Base-by-base conservation (phyloP, 2,113 vertebrate species). In the Tautogolabrus adspersus region DNA sequence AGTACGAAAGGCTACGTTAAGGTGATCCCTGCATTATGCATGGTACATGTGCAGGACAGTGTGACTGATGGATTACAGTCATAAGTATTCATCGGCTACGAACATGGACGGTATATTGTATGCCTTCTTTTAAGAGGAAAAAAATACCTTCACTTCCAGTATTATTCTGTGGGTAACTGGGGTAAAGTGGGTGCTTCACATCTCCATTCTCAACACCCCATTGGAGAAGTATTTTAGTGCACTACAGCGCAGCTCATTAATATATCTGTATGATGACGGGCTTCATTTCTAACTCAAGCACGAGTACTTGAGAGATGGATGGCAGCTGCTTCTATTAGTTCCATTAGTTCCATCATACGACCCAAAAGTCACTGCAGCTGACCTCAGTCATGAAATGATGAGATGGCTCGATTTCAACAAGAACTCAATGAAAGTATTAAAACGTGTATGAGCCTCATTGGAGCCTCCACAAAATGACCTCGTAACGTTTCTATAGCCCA, bases 131-230 rank as follows among this genome's bases (percentile, higher is more conserved):
- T n/a, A 10, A n/a, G 21, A 18, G 6, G 56, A 69, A 56, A 23
- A 21, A 72, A n/a, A n/a, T n/a, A 62, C 13, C 7, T 22, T 56
- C 64, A 68, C 42, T 61, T 66, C 30, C 6, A 2, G 22, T 63
- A 30, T 44, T 46, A 66, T 51, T 75, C 10, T 1, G 0, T 52
- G 51, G 65, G 16, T 58, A 79, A 26, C 47, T 22, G 26, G 10
- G 16, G 26, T 38, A 44, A 68, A 55, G 49, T 72, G 59, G 67
- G 49, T 72, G 38, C 56, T 65, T 82, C 70, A 81, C 64, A 72
- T 83, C 72, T 83, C 64, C 56, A 73, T 78, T 82, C 67, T 83
- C 75, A 88, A 82, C 84, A 80, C 62, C 47, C 51, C 75, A 83
- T 77, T 75, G 49, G 18, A 76, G 81, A 63, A 66, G 72, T 57